Conservation (phyloP, 2,113 vertebrate genomes). For the Melanostigma gelatinosum region DNA sequence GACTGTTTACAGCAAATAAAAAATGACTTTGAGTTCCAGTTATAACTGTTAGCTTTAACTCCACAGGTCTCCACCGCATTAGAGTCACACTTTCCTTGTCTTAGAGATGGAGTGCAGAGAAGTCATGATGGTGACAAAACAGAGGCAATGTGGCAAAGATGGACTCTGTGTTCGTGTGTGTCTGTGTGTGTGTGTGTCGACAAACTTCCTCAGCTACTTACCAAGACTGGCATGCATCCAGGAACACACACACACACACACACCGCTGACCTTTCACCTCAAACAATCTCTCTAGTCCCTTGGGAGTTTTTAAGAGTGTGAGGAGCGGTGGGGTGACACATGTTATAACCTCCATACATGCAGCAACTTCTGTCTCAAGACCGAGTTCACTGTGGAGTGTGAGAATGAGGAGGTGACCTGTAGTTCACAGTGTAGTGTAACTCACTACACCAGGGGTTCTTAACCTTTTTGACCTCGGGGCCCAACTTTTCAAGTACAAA, state of each 20-base stretch:
- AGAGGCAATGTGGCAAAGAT: constrained; percentile 20
- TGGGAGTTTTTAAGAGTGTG: constrained; percentile 52
- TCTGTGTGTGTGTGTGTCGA: neutral
- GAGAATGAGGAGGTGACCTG: neutral
- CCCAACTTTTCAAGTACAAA: too few species aligned
- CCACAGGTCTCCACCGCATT: neutral
- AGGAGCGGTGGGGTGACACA: constrained; percentile 32
- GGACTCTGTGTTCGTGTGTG: neutral
- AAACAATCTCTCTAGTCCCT: constrained; percentile 40
- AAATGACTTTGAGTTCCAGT: constrained; percentile 13
- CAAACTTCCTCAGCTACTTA: constrained; percentile 17
- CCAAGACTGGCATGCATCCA: neutral
- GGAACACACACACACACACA: constrained; percentile 25
- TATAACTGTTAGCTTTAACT: neutral
- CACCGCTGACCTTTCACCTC: constrained; percentile 66
- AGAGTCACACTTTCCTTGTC: constrained; percentile 6
- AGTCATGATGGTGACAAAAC: constrained; percentile 23
- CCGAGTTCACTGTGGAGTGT: constrained; percentile 13
- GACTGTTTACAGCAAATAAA: constrained; percentile 10
- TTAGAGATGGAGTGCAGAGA: constrained; percentile 10
- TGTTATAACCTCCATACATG: constrained; percentile 10
- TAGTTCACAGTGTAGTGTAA: neutral
- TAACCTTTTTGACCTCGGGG: too few species aligned
- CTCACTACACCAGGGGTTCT: neutral
- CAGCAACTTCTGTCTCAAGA: constrained; percentile 4